Evolutionary conservation across 1,140 invertebrate species (phyloP).

Genomic region (Ceratosolen solmsi): DNA sequence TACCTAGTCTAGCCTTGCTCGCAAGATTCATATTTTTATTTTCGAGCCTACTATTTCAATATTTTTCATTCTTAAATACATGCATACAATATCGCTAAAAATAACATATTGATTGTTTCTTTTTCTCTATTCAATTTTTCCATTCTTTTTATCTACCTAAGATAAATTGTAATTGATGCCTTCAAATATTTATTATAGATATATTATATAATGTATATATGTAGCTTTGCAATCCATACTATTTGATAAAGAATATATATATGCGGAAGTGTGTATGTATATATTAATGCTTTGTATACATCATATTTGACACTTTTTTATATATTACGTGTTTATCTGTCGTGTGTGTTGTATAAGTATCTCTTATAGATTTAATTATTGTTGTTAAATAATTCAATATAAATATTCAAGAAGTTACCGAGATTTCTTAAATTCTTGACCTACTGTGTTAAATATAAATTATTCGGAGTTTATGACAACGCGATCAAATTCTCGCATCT

Average conservation of each 20-base stretch:
- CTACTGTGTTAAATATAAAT: background rate
- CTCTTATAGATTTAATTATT: constrained; percentile 46
- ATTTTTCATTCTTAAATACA: constrained; percentile 59
- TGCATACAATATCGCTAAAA: constrained; percentile 56
- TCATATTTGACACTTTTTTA: constrained; percentile 56
- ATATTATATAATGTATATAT: constrained; percentile 43
- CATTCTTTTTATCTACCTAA: constrained; percentile 49
- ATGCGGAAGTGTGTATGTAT: constrained; percentile 41
- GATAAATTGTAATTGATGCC: constrained; percentile 49
- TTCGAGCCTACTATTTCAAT: constrained; percentile 67
- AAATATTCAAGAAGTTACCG: constrained; percentile 64
- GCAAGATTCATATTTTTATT: constrained; percentile 67
- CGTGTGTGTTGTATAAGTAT: constrained; percentile 52
- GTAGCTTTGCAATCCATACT: constrained; percentile 42
- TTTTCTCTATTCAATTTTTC: constrained; percentile 49
- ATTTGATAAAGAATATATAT: background rate
- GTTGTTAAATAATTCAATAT: constrained; percentile 50
- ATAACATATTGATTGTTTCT: constrained; percentile 57
- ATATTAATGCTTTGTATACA: constrained; percentile 52
- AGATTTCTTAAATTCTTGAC: constrained; percentile 45
- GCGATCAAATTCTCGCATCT: background rate
- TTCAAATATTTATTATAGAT: constrained; percentile 52
- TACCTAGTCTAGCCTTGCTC: constrained; percentile 72
- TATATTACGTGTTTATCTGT: too few species aligned
- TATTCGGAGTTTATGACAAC: background rate